These are phyloP conservation scores for Lanistes nyassanus DNA, from an alignment of 1,140 invertebrate species.

Conservation along the genomic window DNA sequence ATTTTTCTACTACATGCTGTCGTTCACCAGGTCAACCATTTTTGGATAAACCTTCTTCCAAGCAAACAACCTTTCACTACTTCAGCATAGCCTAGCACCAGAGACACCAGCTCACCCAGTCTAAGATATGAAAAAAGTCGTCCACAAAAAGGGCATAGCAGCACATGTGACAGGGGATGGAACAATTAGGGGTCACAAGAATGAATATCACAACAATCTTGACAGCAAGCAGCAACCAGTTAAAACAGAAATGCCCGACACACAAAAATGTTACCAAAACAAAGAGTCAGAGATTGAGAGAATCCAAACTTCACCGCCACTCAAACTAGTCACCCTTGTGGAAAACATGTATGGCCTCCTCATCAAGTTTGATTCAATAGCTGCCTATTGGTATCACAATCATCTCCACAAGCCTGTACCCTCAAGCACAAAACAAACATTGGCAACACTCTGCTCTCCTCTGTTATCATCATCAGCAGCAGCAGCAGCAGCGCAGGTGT, in stretches of 20 bases:
- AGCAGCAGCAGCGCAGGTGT: not conserved
- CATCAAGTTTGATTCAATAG: not conserved
- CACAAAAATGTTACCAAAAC: not conserved
- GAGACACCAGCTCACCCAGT: not conserved
- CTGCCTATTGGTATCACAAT: constrained; percentile 1
- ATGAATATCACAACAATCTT: not conserved
- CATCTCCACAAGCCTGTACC: too few relatives aligned
- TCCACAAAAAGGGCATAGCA: not conserved
- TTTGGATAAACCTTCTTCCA: too few relatives aligned
- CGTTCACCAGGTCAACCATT: too few relatives aligned
- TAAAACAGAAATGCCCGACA: too few relatives aligned
- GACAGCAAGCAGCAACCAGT: not conserved
- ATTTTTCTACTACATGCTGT: too few relatives aligned
- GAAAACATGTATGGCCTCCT: too few relatives aligned
- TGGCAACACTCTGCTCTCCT: not conserved
- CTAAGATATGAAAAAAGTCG: not conserved
- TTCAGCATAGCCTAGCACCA: too few relatives aligned
- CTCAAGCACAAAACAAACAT: too few relatives aligned
- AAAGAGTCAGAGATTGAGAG: not conserved
- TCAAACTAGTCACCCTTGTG: too few relatives aligned
- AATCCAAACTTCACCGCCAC: too few relatives aligned
- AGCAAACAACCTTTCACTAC: too few relatives aligned
- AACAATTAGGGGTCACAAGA: not conserved
- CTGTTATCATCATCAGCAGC: not conserved
- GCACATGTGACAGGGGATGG: not conserved